Conservation (phyloP, 1,140 invertebrate species). For the Heliconius congener region DNA sequence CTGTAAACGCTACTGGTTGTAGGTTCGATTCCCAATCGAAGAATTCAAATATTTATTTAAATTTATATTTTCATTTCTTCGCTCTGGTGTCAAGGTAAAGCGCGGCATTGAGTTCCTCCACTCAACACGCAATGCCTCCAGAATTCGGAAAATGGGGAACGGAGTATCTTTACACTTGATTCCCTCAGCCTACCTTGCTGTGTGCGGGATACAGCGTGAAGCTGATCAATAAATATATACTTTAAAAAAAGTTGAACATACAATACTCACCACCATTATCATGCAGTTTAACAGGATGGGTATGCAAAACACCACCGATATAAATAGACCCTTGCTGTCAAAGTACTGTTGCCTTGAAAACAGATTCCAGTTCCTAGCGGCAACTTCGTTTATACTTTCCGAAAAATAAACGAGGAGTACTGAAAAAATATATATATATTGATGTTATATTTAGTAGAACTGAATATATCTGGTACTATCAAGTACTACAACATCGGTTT, state of each 20-base stretch:
- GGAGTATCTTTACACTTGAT: no score
- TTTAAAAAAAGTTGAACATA: not conserved
- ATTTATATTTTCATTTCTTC: no score
- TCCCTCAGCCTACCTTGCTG: no score
- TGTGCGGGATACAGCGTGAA: no score
- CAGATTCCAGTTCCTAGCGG: slow-evolving; percentile 90
- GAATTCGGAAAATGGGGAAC: no score
- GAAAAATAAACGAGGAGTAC: slow-evolving; percentile 93
- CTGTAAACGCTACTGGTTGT: no score
- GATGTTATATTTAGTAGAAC: not conserved
- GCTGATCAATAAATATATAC: no score
- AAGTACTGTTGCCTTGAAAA: slow-evolving; percentile 96
- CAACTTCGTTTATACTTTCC: slow-evolving; percentile 93
- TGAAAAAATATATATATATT: slow-evolving; percentile 74
- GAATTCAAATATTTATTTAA: no score
- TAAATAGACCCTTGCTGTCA: slow-evolving; percentile 95
- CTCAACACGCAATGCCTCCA: no score
- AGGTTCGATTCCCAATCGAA: no score
- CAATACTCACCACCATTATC: slow-evolving; percentile 93
- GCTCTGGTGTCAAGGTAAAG: no score
- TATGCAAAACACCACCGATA: slow-evolving; percentile 94
- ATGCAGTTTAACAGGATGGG: slow-evolving; percentile 95
- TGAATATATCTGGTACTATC: not conserved
- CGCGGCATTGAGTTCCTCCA: no score
- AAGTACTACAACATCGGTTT: not conserved